These are phyloP conservation scores for Eulimnadia texana DNA, from an alignment of 1,140 invertebrate genomes.

Conservation along the genomic window DNA sequence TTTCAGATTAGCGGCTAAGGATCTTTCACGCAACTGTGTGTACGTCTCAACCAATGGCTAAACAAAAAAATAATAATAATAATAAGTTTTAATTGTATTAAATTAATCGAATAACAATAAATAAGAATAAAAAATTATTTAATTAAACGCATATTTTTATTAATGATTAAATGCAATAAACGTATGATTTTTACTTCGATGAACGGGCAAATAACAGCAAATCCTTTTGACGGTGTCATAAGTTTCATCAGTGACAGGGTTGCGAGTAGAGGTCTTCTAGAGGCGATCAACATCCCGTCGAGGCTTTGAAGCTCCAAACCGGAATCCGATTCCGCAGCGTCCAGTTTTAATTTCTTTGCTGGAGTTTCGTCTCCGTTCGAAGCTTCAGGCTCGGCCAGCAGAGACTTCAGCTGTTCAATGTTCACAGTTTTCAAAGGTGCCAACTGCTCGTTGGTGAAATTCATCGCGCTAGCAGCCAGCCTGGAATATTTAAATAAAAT, in stretches of 20 bases:
- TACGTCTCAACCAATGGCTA: slow-evolving; percentile 64
- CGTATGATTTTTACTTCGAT: slow-evolving; percentile 39
- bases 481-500: slow-evolving; percentile 10
- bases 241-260: slow-evolving; percentile 55
- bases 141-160: neutral
- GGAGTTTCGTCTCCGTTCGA: slow-evolving; percentile 10
- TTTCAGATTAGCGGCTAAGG: slow-evolving; percentile 53
- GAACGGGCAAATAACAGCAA: slow-evolving; percentile 65
- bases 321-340: slow-evolving; percentile 36
- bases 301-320: slow-evolving; percentile 27
- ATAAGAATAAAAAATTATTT: too few species aligned
- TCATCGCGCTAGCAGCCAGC: slow-evolving; percentile 42
- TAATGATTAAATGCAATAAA: too few species aligned
- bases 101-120: too few species aligned
- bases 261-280: slow-evolving; percentile 66
- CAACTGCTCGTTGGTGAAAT: slow-evolving; percentile 26
- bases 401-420: slow-evolving; percentile 46
- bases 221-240: slow-evolving; percentile 57
- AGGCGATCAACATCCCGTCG: slow-evolving; percentile 61
- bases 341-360: slow-evolving; percentile 44
- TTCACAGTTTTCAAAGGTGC: slow-evolving; percentile 32
- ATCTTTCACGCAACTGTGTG: slow-evolving; percentile 47
- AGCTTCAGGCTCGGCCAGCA: slow-evolving; percentile 23
- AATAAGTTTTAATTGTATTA: neutral
- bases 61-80: slow-evolving; percentile 16